Evolutionary conservation across 53 echinoderm and acorn worm species (phyloP).

Genomic region (Holothuria scabra): DNA sequence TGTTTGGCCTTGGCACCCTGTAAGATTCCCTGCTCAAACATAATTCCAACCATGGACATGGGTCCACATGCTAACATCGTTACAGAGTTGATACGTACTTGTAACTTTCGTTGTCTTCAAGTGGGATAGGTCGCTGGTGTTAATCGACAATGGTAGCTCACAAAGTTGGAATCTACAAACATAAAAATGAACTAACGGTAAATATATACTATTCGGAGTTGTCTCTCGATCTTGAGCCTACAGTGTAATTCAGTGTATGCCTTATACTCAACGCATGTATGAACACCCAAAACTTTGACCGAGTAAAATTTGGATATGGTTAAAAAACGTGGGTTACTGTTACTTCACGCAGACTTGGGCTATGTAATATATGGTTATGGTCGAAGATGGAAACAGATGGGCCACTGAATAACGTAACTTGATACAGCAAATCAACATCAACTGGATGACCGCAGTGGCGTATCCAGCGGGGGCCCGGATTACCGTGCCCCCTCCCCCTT

Average conservation of each 20-base stretch:
- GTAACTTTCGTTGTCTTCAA: slow-evolving; percentile 31
- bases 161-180: slow-evolving; percentile 28
- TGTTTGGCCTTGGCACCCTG: no score
- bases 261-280: slow-evolving; percentile 14
- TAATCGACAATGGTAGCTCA: slow-evolving; percentile 24
- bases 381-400: no score
- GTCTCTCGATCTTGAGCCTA: slow-evolving; percentile 15
- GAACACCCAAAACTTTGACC: slow-evolving; percentile 9
- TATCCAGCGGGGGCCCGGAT: no score
- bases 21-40: background rate
- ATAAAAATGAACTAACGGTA: slow-evolving; percentile 11
- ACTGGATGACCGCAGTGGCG: background rate
- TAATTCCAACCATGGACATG: slow-evolving; percentile 5
- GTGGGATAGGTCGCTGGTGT: slow-evolving; percentile 37
- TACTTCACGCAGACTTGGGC: background rate
- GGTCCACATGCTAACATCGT: background rate
- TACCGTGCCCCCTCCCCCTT: no score
- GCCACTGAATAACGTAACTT: background rate
- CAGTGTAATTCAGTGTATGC: background rate
- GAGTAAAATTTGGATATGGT: slow-evolving; percentile 13
- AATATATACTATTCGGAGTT: slow-evolving; percentile 22
- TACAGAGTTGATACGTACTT: slow-evolving; percentile 21
- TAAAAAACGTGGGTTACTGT: slow-evolving; percentile 24
- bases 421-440: background rate
- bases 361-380: no score